phyloP scores from a whole-genome alignment of 2,888 invertebrate species.

The Rosalia funebris region DNA sequence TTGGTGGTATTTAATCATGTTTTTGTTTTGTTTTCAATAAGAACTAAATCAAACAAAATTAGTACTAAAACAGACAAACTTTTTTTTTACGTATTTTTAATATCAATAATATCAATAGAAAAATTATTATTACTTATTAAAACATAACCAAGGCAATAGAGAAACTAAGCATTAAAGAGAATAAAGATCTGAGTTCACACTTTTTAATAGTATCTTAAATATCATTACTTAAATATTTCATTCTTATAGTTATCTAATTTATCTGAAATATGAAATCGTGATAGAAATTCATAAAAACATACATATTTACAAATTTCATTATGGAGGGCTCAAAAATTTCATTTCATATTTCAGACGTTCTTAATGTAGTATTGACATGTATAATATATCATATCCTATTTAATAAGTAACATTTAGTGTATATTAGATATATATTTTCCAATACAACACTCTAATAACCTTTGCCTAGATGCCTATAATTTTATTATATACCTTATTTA shows the following conservation, averaged over 20 bases:
- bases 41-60: not conserved
- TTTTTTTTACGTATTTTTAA: too few relatives aligned
- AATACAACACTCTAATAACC: not conserved
- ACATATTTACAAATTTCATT: constrained; percentile 19
- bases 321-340: constrained; percentile 21
- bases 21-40: not conserved
- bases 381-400: constrained; percentile 3
- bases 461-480: not conserved
- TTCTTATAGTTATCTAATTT: not conserved
- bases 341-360: constrained; percentile 17
- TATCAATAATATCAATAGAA: too few relatives aligned
- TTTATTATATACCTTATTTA: not conserved
- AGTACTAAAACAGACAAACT: too few relatives aligned
- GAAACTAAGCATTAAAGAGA: too few relatives aligned
- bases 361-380: constrained; percentile 16
- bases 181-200: not conserved
- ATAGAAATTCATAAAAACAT: constrained; percentile 18
- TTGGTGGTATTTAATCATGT: not conserved
- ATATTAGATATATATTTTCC: constrained; percentile 3
- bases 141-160: too few relatives aligned
- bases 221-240: not conserved
- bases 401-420: constrained; percentile 15
- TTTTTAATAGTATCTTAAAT: not conserved
- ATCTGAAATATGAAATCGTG: constrained; percentile 19
- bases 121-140: too few relatives aligned